Base-by-base conservation (phyloP, 2,113 vertebrate species). In the Dicrurus megarhynchus region DNA sequence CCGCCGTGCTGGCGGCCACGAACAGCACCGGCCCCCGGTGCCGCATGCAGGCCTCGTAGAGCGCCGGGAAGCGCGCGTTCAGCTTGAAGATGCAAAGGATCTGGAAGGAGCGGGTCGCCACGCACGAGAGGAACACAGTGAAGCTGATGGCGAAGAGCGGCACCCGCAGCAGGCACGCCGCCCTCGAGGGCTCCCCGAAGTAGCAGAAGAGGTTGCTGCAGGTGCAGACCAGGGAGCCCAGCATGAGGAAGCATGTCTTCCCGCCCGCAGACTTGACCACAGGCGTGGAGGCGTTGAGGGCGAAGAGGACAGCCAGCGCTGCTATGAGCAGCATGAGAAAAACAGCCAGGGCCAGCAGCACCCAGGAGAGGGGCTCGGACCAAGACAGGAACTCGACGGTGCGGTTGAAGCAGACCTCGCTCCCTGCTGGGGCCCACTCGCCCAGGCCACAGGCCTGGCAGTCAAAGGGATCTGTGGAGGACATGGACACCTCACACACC, bases 71-170 rank as follows among this genome's bases (percentile, higher is more conserved):
- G 68, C 97, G 98, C 27, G 96, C 67, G 4, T 98, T 98, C 79
- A 99, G 98, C 97, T 99, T 99, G 96, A 99, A 99, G 95, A 99
- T 98, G 55, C 98, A 98, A 81, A 99, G 87, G 39, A 99, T 97
- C 84, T 99, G 99, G 96, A 99, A 99, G 21, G 98, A 98, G 46
- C 98, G 98, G 5, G 99, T 98, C 1, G 97, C 97, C 86, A 99
- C 96, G 59, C 98, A 99, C 3, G 98, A 98, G 3, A 99, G 95
- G 95, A 99, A 99, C 47, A 98, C 13, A 3, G 98, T 97, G 92
- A 98, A 98, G 73, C 98, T 97, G 50, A 99, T 46, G 13, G 73
- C 1, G 50, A 98, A 99, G 28, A 98, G 87, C 0, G 97, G 84
- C 21, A 94, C 81, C 56, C 97, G 95, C 50, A 99, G 67, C 53